Evolutionary conservation across 2,797 vertebrate genomes (phyloP), one percentile per base, ranked within the genome.

Genomic region (Megaceryle alcyon): DNA sequence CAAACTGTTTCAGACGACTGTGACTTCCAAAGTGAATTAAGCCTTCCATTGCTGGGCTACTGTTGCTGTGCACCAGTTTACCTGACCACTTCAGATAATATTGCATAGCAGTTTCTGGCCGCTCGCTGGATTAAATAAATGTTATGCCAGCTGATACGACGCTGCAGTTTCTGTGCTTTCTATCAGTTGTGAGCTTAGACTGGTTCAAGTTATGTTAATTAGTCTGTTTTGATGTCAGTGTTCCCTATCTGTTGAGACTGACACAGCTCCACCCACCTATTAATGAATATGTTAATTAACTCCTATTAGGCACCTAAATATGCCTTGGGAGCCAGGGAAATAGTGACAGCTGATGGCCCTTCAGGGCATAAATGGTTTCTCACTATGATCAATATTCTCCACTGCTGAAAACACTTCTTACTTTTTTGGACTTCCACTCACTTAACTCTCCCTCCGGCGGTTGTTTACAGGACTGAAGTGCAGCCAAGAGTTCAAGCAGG

Each of bases 221-320:
- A 68, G 79, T 33, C 41, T 85, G 7, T 90, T 94, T 95, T 92
- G 68, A 92, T 85, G 86, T 82, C 78, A 82, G 61, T 71, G 75
- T 93, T 90, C n/a, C 65, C 72, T 80, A 6, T 87, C 90, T 93
- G 78, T 86, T 71, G 78, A 57, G 84, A 79, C 83, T 60, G 88
- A 85, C 81, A 73, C 73, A 25, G 46, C 64, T 90, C 75, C 75
- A 83, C 91, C 88, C 82, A 93, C 79, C 65, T 87, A 35, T 90
- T 94, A 88, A 94, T 75, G 53, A 94, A 88, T 95, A 96, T 86
- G 81, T 68, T 94, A 77, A 94, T 95, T 96, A 92, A 75, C 35
- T 91, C 44, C 33, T 79, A 31, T 83, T 90, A 93, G 49, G 64
- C 61, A 54, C 51, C 88, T 87, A 85, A 87, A 78, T 77, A 65